A percentile compares a stretch with the other conserved stretches of the same genome.
Conservation (phyloP, 2,888 invertebrate species). For the Protonemura montana region DNA sequence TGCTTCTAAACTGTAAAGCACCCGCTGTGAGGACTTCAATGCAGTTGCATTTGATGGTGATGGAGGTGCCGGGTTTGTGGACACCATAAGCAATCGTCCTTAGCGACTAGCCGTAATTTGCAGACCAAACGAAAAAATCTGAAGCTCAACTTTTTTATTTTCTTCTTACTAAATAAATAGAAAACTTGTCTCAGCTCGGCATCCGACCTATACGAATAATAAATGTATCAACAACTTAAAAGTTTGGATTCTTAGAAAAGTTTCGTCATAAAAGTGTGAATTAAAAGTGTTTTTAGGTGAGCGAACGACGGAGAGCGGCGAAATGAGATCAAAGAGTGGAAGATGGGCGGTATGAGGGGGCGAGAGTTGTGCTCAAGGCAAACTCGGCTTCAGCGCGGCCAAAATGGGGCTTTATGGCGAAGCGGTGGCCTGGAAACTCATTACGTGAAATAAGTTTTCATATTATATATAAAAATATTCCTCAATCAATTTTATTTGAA, state of each 20-base stretch:
- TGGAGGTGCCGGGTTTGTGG: background rate
- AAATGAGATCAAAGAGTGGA: background rate
- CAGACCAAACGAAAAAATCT: background rate
- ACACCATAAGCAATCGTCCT: background rate
- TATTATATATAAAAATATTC: background rate
- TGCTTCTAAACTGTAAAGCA: too few species aligned
- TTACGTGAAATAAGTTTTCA: background rate
- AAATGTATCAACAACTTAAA: slow-evolving; percentile 7
- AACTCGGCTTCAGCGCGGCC: background rate
- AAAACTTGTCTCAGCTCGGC: background rate
- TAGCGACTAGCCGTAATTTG: background rate
- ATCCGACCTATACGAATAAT: background rate
- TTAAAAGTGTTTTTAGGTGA: slow-evolving; percentile 12
- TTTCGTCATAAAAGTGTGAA: background rate
- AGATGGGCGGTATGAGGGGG: background rate
- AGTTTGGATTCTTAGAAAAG: background rate
- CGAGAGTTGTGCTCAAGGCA: background rate
- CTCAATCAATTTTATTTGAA: slow-evolving; percentile 12
- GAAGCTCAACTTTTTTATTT: background rate
- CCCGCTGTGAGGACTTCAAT: too few species aligned
- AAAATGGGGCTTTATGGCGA: background rate
- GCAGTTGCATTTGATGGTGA: too few species aligned
- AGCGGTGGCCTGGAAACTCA: background rate
- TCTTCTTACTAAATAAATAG: background rate
- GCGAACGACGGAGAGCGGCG: background rate